Evolutionary conservation across 2,797 vertebrate genomes (phyloP), one percentile per base, ranked within the genome.

Genomic region (Acanthornis magna): DNA sequence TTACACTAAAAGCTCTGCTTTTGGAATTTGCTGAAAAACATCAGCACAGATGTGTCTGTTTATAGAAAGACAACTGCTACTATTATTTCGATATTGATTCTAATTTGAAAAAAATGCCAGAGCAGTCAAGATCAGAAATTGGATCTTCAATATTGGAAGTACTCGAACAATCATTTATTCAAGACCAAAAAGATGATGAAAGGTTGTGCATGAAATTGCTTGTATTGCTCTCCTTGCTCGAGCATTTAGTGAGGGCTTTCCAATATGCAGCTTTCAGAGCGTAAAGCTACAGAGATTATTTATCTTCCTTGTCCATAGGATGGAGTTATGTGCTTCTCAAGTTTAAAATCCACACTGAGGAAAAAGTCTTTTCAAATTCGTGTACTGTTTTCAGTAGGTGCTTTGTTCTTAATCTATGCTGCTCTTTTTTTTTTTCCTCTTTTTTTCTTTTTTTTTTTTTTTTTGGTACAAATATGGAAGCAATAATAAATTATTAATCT

Each of bases 401-500:
- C 9, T 68, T 95, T 95, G 23, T 47, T 86, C 81, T 50, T 53
- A 78, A 25, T 36, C 71, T 92, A 60, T 87, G 36, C 47, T 85
- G 21, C 12, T 93, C 93, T 92, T 89, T 42, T n/a, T 32, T 47
- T 58, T 58, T 36, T 36, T 36, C 10, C 10, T 36, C 10, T 36
- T 36, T 36, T 36, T 36, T 36, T 36, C 10, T 36, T 36, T 36
- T 36, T 36, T 36, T 36, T 36, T 36, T 36, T 72, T 79, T 80
- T 72, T 43, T n/a, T 79, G 3, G 4, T 85, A 96, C 86, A 89
- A 97, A 89, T 91, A 91, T 95, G 97, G 96, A 96, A 95, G 93
- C 57, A 96, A 97, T 96, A 97, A 96, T 98, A 98, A 98, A 98
- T 98, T 98, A 98, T 98, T 98, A 97, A 98, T 97, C 89, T 95